phyloP scores from a whole-genome alignment of 2,888 invertebrate genomes.

The Dicycla oo region DNA sequence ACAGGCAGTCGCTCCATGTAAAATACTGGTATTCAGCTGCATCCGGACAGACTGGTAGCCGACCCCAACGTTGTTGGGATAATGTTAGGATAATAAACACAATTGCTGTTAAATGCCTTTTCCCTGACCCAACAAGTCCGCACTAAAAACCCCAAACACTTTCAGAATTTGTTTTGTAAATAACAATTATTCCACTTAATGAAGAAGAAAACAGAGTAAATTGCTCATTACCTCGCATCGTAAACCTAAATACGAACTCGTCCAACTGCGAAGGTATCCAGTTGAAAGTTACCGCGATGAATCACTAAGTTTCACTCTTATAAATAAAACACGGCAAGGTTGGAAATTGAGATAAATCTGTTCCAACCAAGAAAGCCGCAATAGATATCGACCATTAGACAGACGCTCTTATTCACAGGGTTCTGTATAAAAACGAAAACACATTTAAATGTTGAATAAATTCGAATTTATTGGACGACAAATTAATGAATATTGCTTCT shows the following conservation, averaged over 20 bases:
- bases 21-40: no score
- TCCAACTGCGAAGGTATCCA: conserved; percentile 46
- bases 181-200: conserved; percentile 55
- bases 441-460: conserved; percentile 41
- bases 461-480: conserved; percentile 55
- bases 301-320: conserved; percentile 55
- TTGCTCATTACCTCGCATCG: conserved; percentile 55
- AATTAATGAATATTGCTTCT: conserved; percentile 62
- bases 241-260: conserved; percentile 62
- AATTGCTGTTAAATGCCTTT: no score
- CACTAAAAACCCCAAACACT: conserved; percentile 22
- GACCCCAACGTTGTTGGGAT: no score
- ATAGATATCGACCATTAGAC: conserved; percentile 57
- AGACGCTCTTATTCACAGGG: conserved; percentile 51
- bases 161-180: conserved; percentile 25
- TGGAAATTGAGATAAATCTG: conserved; percentile 53
- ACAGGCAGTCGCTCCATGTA: no score
- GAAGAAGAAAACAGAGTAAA: conserved; percentile 49
- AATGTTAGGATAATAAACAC: no score
- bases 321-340: conserved; percentile 54
- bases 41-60: no score
- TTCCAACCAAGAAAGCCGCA: conserved; percentile 37
- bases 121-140: not conserved
- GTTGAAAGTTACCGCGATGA: conserved; percentile 60
- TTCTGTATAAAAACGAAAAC: conserved; percentile 47